Conservation (phyloP, 2,797 vertebrate genomes). For the Myripristis murdjan region DNA sequence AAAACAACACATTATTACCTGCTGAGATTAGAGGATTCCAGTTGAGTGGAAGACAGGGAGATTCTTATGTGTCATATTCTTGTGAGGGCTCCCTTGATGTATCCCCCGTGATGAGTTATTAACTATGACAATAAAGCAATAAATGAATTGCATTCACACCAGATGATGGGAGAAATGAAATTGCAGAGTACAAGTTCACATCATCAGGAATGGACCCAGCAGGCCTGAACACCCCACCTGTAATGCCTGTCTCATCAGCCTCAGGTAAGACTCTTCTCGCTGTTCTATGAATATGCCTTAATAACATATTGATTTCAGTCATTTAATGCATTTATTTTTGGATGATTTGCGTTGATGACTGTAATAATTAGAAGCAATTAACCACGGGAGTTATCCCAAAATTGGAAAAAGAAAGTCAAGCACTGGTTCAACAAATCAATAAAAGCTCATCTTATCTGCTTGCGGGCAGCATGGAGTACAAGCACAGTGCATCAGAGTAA, state of each 20-base stretch:
- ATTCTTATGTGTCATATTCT: conserved; percentile 41
- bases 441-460: conserved; percentile 22
- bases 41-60: conserved; percentile 36
- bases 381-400: neutral
- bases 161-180: conserved; percentile 64
- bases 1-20: conserved; percentile 69
- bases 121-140: conserved; percentile 68
- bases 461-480: conserved; percentile 13
- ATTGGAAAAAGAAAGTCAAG: conserved; percentile 18
- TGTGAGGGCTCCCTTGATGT: conserved; percentile 38
- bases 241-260: conserved; percentile 56
- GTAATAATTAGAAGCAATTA: neutral
- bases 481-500: conserved; percentile 42
- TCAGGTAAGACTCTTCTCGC: conserved; percentile 74
- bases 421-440: conserved; percentile 25
- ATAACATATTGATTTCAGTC: neutral
- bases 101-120: conserved; percentile 68
- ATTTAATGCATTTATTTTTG: conserved; percentile 19
- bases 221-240: conserved; percentile 75
- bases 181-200: conserved; percentile 73
- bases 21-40: conserved; percentile 66
- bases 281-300: conserved; percentile 16
- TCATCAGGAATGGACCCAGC: conserved; percentile 65
- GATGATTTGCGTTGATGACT: conserved; percentile 5
- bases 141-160: conserved; percentile 42